Percentiles rank a stretch among this genome's conserved stretches.
Conservation (phyloP, 2,113 vertebrate genomes). For the Sigmodon hispidus region DNA sequence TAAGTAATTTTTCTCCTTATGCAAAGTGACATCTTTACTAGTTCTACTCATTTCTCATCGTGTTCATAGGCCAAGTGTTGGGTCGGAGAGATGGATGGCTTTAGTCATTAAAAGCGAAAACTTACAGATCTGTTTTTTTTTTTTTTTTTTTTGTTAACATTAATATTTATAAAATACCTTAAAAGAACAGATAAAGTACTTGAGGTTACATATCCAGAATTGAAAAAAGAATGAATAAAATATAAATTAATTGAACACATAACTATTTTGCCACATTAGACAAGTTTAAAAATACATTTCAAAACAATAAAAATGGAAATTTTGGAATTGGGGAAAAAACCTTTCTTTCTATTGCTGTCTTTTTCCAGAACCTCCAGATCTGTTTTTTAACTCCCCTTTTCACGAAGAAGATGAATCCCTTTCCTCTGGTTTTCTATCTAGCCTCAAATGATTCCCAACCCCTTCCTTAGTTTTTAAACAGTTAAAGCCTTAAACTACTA, state of each 20-base stretch:
- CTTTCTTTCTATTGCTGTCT: slow-evolving; percentile 85
- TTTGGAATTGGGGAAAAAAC: slow-evolving; percentile 85
- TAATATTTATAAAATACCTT: slow-evolving; percentile 94
- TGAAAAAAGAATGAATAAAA: slow-evolving; percentile 90
- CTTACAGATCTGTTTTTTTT: no score
- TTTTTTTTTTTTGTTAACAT: slow-evolving; percentile 92
- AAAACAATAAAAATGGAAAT: slow-evolving; percentile 84
- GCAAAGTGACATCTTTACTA: background rate
- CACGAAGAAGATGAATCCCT: background rate
- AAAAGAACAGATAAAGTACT: slow-evolving; percentile 90
- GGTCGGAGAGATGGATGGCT: background rate
- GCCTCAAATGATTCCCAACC: background rate
- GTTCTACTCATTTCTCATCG: background rate
- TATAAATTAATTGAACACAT: slow-evolving; percentile 96
- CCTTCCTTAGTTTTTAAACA: background rate
- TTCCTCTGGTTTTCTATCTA: background rate
- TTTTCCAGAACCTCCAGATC: slow-evolving; percentile 86
- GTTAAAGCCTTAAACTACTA: background rate
- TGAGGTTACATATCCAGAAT: slow-evolving; percentile 90
- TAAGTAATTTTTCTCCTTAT: background rate
- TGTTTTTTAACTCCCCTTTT: background rate
- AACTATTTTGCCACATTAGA: slow-evolving; percentile 90
- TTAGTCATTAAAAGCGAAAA: background rate
- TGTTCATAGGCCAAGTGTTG: background rate
- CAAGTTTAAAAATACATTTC: slow-evolving; percentile 85